A percentile compares a stretch with the other conserved stretches of the same genome.
Conservation (phyloP, 2,113 vertebrate genomes). For the Crotalus tigris region DNA sequence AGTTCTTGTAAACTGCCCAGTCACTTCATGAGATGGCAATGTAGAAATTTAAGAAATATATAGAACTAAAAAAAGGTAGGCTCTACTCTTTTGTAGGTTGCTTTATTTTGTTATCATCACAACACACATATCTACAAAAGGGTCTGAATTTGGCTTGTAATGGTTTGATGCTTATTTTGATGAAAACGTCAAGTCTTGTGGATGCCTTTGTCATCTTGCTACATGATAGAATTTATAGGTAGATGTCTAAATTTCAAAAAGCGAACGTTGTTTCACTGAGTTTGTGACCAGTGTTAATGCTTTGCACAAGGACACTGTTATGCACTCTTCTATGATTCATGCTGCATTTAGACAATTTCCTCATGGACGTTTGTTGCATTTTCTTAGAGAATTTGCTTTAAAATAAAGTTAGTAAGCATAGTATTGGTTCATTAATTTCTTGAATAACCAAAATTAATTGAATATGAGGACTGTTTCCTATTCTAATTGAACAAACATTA, state of each 20-base stretch:
- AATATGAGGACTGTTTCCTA: background rate
- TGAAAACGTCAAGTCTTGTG: background rate
- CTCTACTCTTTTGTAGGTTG: background rate
- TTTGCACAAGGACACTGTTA: background rate
- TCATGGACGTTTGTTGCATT: constrained; percentile 24
- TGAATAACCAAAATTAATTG: background rate
- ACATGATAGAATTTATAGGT: background rate
- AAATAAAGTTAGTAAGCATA: constrained; percentile 31
- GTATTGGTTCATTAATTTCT: background rate
- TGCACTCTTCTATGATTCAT: background rate
- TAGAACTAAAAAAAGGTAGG: background rate
- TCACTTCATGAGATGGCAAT: background rate
- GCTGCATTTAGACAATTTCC: constrained; percentile 8
- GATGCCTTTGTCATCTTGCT: background rate
- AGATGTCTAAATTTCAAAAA: background rate
- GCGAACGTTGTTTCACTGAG: background rate
- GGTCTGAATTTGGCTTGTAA: background rate
- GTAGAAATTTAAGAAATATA: background rate
- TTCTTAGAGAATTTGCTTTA: constrained; percentile 24
- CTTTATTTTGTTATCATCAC: background rate
- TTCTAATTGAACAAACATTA: background rate
- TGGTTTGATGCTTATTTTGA: background rate
- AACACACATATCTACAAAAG: background rate
- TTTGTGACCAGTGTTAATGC: constrained; percentile 12
- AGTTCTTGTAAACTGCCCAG: background rate